Percentiles rank a stretch among this genome's conserved stretches.
Conservation (phyloP, 2,888 invertebrate species). For the Caenorhabditis sp. region DNA sequence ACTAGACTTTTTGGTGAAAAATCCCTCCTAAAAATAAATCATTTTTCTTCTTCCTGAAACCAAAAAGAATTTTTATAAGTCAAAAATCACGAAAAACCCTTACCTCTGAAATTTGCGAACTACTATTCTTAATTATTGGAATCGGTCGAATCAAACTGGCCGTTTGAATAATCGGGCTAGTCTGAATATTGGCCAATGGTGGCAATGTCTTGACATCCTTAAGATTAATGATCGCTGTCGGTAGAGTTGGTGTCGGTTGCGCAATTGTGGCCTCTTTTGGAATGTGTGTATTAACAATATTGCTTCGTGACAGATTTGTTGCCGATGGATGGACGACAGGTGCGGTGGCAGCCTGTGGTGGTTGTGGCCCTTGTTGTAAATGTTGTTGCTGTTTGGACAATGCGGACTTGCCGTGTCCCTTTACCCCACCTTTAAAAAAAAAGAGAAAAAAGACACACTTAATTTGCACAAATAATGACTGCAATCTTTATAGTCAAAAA, state of each 20-base stretch:
- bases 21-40: no score
- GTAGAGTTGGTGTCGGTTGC: conserved; percentile 9
- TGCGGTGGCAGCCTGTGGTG: conserved; percentile 26
- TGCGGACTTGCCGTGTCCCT: no score
- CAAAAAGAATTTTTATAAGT: no score
- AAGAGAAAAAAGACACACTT: no score
- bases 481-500: no score
- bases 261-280: conserved; percentile 40
- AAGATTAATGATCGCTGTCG: conserved; percentile 17
- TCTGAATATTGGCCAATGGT: conserved; percentile 31
- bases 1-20: no score
- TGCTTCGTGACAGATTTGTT: conserved; percentile 19
- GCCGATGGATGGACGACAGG: conserved; percentile 13
- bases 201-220: conserved; percentile 37
- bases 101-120: conserved; percentile 40
- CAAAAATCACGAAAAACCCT: no score
- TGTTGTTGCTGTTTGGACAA: conserved; percentile 28
- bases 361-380: conserved; percentile 6
- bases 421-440: no score
- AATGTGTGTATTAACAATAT: conserved; percentile 25
- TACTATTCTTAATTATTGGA: conserved; percentile 30
- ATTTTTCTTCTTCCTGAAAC: conserved; percentile 48
- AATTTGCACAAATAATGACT: no score
- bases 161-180: conserved; percentile 38
- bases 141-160: conserved; percentile 30